Conservation (phyloP, 2,888 invertebrate genomes). For the Azorinus chamasolen region DNA sequence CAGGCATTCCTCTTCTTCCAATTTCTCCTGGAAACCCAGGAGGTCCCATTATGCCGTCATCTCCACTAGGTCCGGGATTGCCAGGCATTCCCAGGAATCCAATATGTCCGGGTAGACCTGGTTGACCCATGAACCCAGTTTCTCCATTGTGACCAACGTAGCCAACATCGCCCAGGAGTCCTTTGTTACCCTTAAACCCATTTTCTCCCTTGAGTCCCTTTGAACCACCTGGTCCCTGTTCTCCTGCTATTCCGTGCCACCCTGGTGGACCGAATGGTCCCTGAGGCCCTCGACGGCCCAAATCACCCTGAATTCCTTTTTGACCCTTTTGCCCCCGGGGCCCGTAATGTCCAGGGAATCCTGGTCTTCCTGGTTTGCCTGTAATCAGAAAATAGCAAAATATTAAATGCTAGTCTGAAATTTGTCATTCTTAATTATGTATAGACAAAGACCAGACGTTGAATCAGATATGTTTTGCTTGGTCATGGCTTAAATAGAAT, state of each 20-base stretch:
- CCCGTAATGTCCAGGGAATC: conserved; percentile 43
- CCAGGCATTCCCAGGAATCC: conserved; percentile 60
- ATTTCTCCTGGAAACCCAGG: conserved; percentile 29
- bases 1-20: conserved; percentile 48
- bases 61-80: conserved; percentile 45
- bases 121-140: conserved; percentile 43
- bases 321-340: conserved; percentile 38
- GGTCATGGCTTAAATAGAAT: no score
- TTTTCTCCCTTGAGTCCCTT: conserved; percentile 48
- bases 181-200: conserved; percentile 46
- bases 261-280: conserved; percentile 60
- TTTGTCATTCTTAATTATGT: no score
- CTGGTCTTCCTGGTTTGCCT: conserved; percentile 47
- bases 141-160: conserved; percentile 41
- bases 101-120: conserved; percentile 34
- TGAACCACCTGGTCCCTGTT: conserved; percentile 34
- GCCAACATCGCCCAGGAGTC: conserved; percentile 51
- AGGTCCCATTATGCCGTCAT: conserved; percentile 31
- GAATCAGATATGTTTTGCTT: no score
- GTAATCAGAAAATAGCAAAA: conserved; percentile 4
- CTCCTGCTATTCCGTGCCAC: conserved; percentile 48
- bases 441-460: no score
- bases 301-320: conserved; percentile 33
- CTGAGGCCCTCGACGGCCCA: conserved; percentile 45
- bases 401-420: no score